Evolutionary conservation across 1,140 invertebrate genomes (phyloP).

Genomic region (Achatina immaculata): DNA sequence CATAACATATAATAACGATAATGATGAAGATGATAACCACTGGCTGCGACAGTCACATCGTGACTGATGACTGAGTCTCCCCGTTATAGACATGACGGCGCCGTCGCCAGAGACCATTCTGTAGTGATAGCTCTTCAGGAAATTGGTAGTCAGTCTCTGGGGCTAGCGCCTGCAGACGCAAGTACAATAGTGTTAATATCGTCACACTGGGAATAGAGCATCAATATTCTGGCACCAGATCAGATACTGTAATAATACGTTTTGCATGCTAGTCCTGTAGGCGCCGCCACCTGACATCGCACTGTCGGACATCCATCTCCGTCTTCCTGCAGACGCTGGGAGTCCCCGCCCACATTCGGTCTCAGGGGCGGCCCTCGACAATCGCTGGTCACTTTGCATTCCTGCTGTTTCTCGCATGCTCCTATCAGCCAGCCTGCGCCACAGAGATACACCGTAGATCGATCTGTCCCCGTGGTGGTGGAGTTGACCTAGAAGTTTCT

Average conservation of each 20-base stretch:
- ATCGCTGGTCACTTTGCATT: background rate
- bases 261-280: slow-evolving; percentile 14
- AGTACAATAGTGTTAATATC: background rate
- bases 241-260: slow-evolving; percentile 23
- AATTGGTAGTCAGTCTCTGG: background rate
- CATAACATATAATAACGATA: too few species aligned
- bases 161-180: background rate
- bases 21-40: too few species aligned
- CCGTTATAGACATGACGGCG: background rate
- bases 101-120: background rate
- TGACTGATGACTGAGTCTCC: too few species aligned
- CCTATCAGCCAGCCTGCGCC: background rate
- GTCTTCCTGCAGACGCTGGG: background rate
- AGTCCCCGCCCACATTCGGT: background rate
- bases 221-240: background rate
- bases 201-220: slow-evolving; percentile 6
- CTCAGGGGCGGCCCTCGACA: background rate
- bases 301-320: slow-evolving; percentile 13
- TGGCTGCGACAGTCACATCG: too few species aligned
- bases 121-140: background rate
- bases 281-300: slow-evolving; percentile 2
- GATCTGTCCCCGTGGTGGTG: background rate
- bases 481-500: background rate
- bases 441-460: background rate
- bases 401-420: background rate